Conservation (phyloP, 1,140 invertebrate genomes). For the Dolichoris vasculosae region DNA sequence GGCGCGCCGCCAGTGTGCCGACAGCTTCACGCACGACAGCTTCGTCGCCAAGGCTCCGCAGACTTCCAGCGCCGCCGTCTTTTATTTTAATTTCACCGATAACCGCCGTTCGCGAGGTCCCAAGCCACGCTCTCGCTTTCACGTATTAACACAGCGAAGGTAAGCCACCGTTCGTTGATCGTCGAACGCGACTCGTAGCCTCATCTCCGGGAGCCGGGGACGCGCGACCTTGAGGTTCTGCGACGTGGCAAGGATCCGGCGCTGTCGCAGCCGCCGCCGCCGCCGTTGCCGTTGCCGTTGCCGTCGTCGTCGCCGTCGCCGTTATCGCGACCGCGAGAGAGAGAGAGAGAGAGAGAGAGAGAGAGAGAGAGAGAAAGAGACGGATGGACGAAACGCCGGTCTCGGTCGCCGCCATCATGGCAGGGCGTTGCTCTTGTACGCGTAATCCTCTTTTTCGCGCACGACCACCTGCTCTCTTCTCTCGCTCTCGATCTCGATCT, state of each 20-base stretch:
- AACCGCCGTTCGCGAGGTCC: not conserved
- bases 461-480: not conserved
- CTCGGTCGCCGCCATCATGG: constrained; percentile 59
- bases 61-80: constrained; percentile 12
- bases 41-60: constrained; percentile 22
- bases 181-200: not conserved
- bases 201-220: not conserved
- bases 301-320: not conserved
- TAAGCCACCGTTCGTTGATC: too few species aligned
- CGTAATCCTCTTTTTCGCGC: not conserved
- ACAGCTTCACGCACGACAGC: constrained; percentile 40
- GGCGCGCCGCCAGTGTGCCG: constrained; percentile 43
- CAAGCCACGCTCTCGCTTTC: not conserved
- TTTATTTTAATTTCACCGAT: constrained; percentile 27
- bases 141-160: not conserved
- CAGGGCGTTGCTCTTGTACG: constrained; percentile 63
- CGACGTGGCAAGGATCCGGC: not conserved
- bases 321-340: not conserved
- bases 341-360: not conserved
- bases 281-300: too few species aligned
- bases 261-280: too few species aligned
- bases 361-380: not conserved
- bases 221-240: not conserved
- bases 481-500: not conserved
- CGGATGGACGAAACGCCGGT: constrained; percentile 49